These are phyloP conservation scores for Ictidomys tridecemlineatus DNA, from an alignment of 2,113 vertebrate species.

Conservation along the genomic window DNA sequence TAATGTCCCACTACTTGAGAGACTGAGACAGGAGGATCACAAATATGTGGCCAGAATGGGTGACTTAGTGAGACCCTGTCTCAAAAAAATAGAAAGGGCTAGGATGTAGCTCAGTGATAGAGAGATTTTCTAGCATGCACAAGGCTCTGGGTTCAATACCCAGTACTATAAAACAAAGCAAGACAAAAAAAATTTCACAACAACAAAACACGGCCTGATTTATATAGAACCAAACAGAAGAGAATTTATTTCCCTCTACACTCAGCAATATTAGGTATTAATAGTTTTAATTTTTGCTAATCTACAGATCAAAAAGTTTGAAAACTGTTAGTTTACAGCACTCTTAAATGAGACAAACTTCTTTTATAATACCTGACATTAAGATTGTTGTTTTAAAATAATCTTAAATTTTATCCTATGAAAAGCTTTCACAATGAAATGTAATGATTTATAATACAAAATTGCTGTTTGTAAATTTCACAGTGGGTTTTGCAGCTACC, in stretches of 20 bases:
- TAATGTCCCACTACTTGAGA: not conserved
- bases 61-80: not conserved
- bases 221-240: not conserved
- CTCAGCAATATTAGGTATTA: not conserved
- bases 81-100: not conserved
- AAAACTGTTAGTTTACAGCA: not conserved
- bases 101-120: not conserved
- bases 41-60: not conserved
- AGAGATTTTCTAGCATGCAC: not conserved
- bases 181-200: too few species aligned
- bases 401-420: not conserved
- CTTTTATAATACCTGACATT: not conserved
- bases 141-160: not conserved
- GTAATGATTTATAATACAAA: not conserved
- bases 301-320: not conserved
- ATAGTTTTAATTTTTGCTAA: constrained; percentile 22
- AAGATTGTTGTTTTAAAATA: constrained; percentile 14
- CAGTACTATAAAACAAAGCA: not conserved
- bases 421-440: not conserved
- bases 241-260: not conserved
- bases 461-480: constrained; percentile 17
- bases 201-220: not conserved
- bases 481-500: not conserved
- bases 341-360: not conserved
- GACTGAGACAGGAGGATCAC: not conserved